Base-by-base conservation (phyloP, 2,797 vertebrate species). In the Poecilia wingei region DNA sequence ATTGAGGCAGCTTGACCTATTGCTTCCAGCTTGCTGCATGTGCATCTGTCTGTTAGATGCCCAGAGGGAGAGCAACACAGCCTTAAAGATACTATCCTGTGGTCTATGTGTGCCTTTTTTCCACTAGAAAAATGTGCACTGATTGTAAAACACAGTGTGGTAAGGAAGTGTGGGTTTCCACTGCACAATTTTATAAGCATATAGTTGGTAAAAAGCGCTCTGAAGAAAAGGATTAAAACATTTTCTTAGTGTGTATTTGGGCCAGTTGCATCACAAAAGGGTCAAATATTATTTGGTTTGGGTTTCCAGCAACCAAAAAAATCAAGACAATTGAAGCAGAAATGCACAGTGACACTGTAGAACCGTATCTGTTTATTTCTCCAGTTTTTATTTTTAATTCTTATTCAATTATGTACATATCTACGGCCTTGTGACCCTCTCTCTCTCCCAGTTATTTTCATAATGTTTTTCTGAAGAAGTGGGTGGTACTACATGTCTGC, bases 1-100 rank as follows among this genome's bases (percentile, higher is more conserved):
- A 84, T 90, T 81, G 64, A 86, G 86, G 79, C 76, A 87, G 92
- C 74, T 83, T 89, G 91, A 93, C 89, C 90, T 84, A 87, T 84
- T 84, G 91, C 79, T 88, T 77, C 82, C 53, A 81, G 86, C 88
- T 86, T 83, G 76, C 84, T 89, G 89, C 81, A 77, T 81, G 79
- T 86, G 79, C 89, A 86, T 89, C 87, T 88, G 90, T 86, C 83
- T 84, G 73, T 78, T 75, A 87, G 74, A 76, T 74, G 68, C 82
- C 79, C 45, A 41, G 51, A 81, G 82, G 71, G 71, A 78, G 77
- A 61, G n/a, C 0, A 16, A 68, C 36, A 25, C 36, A 41, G 64
- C 36, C 64, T 66, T 66, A 66, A 36, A 66, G 31, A 66, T 66
- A 22, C 33, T 68, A 41, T 25, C 36, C 18, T 41, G 36, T 68